Conservation (phyloP, 2,888 invertebrate genomes). For the Plagodis pulveraria region DNA sequence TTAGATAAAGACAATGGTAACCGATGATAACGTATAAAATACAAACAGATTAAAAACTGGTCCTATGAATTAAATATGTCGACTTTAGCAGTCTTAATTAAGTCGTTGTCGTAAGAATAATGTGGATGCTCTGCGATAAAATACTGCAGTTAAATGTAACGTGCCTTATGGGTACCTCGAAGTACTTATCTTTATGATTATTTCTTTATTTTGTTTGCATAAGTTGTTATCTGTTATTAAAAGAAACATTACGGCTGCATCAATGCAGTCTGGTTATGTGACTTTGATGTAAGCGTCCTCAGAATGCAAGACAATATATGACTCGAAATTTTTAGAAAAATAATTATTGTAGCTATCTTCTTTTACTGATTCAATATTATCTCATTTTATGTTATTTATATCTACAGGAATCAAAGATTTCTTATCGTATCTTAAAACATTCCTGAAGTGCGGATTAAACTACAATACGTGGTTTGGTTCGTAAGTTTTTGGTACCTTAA, state of each 20-base stretch:
- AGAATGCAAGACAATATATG: background rate
- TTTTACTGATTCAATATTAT: background rate
- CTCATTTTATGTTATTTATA: background rate
- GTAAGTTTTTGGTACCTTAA: conserved; percentile 2
- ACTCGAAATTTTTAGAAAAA: background rate
- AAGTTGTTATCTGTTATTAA: conserved; percentile 16
- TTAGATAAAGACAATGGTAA: conserved; percentile 26
- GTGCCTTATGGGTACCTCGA: conserved; percentile 19
- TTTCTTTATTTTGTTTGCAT: conserved; percentile 24
- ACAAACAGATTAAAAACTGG: conserved; percentile 24
- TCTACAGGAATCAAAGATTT: too few relatives aligned
- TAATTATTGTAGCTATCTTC: too few relatives aligned
- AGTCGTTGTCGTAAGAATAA: conserved; percentile 19
- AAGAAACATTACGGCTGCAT: conserved; percentile 9
- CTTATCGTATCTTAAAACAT: too few relatives aligned
- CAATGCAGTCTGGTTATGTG: conserved; percentile 9
- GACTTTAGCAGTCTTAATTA: conserved; percentile 21
- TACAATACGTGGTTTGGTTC: conserved; percentile 1
- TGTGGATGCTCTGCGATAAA: conserved; percentile 22
- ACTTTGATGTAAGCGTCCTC: conserved; percentile 10
- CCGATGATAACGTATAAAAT: conserved; percentile 11
- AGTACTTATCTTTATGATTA: conserved; percentile 23
- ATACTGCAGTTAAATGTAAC: conserved; percentile 18
- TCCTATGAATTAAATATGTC: conserved; percentile 17
- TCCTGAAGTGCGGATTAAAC: background rate